phyloP scores from a whole-genome alignment of 2,888 invertebrate genomes.

The Aproaerema taeniolella region DNA sequence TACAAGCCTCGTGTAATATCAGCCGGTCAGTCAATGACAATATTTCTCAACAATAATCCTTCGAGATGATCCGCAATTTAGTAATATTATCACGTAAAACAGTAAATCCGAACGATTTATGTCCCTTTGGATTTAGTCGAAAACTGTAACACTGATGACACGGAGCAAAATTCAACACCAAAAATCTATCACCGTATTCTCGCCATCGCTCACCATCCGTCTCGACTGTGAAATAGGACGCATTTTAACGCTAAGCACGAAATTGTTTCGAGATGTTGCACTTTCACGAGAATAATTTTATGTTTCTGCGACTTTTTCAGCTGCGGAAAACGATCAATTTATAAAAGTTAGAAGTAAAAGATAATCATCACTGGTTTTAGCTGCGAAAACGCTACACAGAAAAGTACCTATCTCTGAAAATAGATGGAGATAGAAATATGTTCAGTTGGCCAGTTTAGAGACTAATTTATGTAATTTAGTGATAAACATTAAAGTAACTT shows the following conservation, averaged over 20 bases:
- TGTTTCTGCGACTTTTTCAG: slow-evolving; percentile 58
- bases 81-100: slow-evolving; percentile 56
- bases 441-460: slow-evolving; percentile 52
- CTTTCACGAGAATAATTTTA: slow-evolving; percentile 68
- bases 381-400: slow-evolving; percentile 79
- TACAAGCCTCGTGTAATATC: slow-evolving; percentile 79
- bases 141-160: slow-evolving; percentile 72
- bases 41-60: slow-evolving; percentile 68
- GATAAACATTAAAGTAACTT: neutral
- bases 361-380: slow-evolving; percentile 80
- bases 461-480: slow-evolving; percentile 46
- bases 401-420: slow-evolving; percentile 85
- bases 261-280: slow-evolving; percentile 63
- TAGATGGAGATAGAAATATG: slow-evolving; percentile 81
- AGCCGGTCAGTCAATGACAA: slow-evolving; percentile 79
- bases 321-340: slow-evolving; percentile 70
- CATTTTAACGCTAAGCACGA: slow-evolving; percentile 74
- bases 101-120: slow-evolving; percentile 56
- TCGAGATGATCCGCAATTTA: slow-evolving; percentile 55
- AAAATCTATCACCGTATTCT: slow-evolving; percentile 78
- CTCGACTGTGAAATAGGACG: slow-evolving; percentile 72
- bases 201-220: slow-evolving; percentile 78
- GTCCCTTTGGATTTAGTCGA: slow-evolving; percentile 55
- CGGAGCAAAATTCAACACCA: slow-evolving; percentile 76
- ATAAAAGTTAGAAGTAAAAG: slow-evolving; percentile 77